A percentile compares a stretch with the other conserved stretches of the same genome.
These are phyloP conservation scores for Malacosoma neustria DNA, from an alignment of 2,888 invertebrate species.

Conservation along the genomic window DNA sequence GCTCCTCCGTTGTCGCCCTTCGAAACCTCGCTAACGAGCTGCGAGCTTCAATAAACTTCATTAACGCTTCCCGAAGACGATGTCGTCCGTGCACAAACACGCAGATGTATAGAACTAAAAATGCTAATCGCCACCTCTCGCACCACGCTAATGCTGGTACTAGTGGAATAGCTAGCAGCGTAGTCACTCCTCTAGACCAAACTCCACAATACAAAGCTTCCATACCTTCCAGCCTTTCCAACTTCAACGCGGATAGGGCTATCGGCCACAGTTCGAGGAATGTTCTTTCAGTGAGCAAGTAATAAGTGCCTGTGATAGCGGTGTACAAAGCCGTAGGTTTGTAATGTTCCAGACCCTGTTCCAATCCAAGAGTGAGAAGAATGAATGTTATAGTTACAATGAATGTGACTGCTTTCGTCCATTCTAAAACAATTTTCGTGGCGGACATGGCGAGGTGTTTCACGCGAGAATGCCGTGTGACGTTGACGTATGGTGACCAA, in stretches of 20 bases:
- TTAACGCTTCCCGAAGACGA: constrained; percentile 70
- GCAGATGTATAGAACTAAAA: constrained; percentile 77
- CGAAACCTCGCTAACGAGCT: constrained; percentile 77
- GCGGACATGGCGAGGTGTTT: constrained; percentile 88
- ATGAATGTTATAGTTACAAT: constrained; percentile 85
- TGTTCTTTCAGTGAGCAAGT: constrained; percentile 81
- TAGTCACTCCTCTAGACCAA: constrained; percentile 75
- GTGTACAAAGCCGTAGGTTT: constrained; percentile 80
- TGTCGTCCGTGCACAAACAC: constrained; percentile 80
- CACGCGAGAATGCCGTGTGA: constrained; percentile 81
- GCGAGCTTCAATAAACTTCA: constrained; percentile 73
- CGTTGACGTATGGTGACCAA: constrained; percentile 84
- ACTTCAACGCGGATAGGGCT: constrained; percentile 71
- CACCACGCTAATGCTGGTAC: constrained; percentile 71
- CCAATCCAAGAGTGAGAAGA: constrained; percentile 82
- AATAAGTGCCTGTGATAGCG: constrained; percentile 79
- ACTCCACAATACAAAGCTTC: constrained; percentile 82
- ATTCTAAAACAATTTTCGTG: constrained; percentile 86
- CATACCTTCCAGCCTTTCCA: constrained; percentile 80
- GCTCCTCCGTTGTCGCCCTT: constrained; percentile 78
- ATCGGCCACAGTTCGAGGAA: constrained; percentile 80
- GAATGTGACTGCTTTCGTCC: constrained; percentile 88
- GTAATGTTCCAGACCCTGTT: constrained; percentile 84
- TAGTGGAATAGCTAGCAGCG: constrained; percentile 71
- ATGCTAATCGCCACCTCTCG: constrained; percentile 74